phyloP scores from a whole-genome alignment of 37 sponge, comb jelly and placozoan genomes.

The Dysidea cf. avara region DNA sequence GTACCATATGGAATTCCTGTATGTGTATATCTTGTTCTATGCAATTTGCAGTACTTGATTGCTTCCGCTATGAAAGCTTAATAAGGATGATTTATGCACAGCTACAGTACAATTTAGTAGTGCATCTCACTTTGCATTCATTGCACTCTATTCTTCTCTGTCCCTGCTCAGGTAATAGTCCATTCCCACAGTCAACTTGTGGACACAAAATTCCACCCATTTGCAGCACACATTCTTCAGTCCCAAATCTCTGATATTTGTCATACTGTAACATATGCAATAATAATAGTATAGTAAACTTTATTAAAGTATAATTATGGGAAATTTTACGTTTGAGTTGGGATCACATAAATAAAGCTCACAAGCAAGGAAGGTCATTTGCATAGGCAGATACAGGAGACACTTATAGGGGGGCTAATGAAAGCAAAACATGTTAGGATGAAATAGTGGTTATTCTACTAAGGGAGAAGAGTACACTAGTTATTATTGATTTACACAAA shows the following conservation, averaged over 20 bases:
- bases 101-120: no score
- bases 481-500: no score
- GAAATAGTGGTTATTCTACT: no score
- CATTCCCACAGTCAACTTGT: slow-evolving; percentile 61
- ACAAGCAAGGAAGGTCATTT: no score
- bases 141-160: slow-evolving; percentile 56
- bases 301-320: neutral
- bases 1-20: no score
- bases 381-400: neutral
- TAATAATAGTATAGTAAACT: slow-evolving; percentile 8
- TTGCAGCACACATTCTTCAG: slow-evolving; percentile 79
- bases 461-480: no score
- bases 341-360: neutral
- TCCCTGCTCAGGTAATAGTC: slow-evolving; percentile 58
- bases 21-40: no score
- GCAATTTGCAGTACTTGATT: no score
- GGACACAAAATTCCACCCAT: slow-evolving; percentile 91
- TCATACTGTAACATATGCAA: slow-evolving; percentile 55
- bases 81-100: no score
- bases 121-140: no score
- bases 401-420: neutral
- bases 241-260: slow-evolving; percentile 77
- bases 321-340: neutral
- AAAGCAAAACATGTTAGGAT: no score
- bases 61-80: no score